Conservation (phyloP, 2,888 invertebrate species). For the Trichopoda pennipes region DNA sequence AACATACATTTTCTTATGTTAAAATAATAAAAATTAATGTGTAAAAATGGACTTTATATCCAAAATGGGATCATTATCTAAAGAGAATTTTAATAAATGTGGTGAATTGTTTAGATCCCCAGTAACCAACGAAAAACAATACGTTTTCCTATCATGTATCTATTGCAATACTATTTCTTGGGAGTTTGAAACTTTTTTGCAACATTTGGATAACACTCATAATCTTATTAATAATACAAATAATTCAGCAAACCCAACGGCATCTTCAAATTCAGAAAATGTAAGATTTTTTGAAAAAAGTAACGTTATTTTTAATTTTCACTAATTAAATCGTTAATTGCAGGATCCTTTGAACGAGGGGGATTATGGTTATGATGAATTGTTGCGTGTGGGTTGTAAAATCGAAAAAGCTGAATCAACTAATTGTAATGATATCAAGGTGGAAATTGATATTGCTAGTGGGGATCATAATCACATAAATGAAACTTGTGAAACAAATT, state of each 20-base stretch:
- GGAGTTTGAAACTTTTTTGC: conserved; percentile 40
- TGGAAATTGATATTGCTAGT: not conserved
- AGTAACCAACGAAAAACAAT: conserved; percentile 39
- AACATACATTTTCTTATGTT: conserved; percentile 15
- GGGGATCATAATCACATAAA: not conserved
- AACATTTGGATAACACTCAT: conserved; percentile 35
- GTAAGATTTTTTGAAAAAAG: conserved; percentile 4
- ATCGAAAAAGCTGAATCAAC: conserved; percentile 1
- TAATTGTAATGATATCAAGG: not conserved
- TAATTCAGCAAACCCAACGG: not conserved
- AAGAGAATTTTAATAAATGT: conserved; percentile 51
- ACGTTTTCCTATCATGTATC: conserved; percentile 50
- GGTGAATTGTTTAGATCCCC: conserved; percentile 57
- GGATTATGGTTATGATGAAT: conserved; percentile 11
- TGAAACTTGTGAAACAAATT: not conserved
- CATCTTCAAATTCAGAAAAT: not conserved
- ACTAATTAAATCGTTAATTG: not conserved
- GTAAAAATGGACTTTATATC: conserved; percentile 31
- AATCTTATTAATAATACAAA: not conserved
- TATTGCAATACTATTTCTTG: conserved; percentile 48
- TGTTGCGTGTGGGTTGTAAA: conserved; percentile 6
- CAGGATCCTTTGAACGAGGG: conserved; percentile 61
- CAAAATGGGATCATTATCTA: not conserved
- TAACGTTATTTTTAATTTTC: not conserved
- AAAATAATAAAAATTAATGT: not conserved